These are phyloP conservation scores for Oxystoma pomonae DNA, from an alignment of 2,888 invertebrate genomes.

Conservation along the genomic window DNA sequence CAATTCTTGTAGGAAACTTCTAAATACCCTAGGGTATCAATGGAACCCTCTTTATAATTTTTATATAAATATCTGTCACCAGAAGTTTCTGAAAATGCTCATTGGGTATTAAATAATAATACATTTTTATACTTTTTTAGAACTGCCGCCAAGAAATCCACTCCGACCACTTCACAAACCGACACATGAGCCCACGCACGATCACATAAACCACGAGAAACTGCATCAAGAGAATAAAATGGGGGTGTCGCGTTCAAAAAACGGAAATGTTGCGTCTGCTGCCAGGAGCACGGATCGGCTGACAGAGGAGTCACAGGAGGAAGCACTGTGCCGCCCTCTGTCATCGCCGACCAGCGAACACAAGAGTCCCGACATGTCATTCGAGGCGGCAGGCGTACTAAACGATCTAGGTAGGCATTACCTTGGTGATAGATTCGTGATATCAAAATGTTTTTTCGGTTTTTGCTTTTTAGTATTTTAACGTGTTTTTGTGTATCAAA, in stretches of 20 bases:
- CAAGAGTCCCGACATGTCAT: slow-evolving; percentile 36
- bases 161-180: not conserved
- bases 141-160: not conserved
- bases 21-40: too few relatives aligned
- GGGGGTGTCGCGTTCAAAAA: slow-evolving; percentile 52
- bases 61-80: too few relatives aligned
- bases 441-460: not conserved
- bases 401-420: slow-evolving; percentile 21
- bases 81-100: too few relatives aligned
- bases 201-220: not conserved
- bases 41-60: too few relatives aligned
- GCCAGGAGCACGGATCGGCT: slow-evolving; percentile 47
- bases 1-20: too few relatives aligned
- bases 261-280: slow-evolving; percentile 72
- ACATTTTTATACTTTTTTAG: not conserved
- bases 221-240: not conserved
- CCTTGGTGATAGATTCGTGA: too few relatives aligned
- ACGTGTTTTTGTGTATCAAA: too few relatives aligned
- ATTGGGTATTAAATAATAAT: too few relatives aligned
- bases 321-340: slow-evolving; percentile 17
- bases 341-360: slow-evolving; percentile 26
- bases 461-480: not conserved
- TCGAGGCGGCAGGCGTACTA: slow-evolving; percentile 45
- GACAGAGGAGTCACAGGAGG: slow-evolving; percentile 10
- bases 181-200: not conserved